Conservation (phyloP, 2,113 vertebrate species). For the Oreochromis spilurus region DNA sequence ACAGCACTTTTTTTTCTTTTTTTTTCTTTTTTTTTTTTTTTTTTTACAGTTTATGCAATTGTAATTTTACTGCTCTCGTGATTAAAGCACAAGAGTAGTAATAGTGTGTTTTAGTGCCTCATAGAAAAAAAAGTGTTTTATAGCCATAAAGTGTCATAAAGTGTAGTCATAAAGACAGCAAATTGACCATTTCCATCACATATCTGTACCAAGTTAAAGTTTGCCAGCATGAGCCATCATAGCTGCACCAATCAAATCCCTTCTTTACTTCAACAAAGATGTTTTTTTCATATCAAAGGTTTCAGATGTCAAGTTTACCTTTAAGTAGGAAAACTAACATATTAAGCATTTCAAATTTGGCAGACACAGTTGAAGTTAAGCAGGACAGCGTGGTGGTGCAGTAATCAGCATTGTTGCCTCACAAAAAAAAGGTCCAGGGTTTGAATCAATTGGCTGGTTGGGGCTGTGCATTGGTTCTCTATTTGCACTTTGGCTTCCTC, state of each 20-base stretch:
- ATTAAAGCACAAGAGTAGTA: not conserved
- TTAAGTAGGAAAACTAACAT: not conserved
- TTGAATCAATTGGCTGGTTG: not conserved
- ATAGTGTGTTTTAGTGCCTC: not conserved
- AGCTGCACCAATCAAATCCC: not conserved
- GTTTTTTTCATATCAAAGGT: not conserved
- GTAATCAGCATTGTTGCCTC: not conserved
- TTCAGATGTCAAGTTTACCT: not conserved
- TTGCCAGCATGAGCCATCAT: not conserved
- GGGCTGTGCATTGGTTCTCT: not conserved
- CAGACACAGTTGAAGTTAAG: not conserved
- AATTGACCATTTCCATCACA: not conserved
- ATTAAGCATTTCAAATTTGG: not conserved
- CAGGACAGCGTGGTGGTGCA: not conserved
- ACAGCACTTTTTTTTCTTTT: not conserved
- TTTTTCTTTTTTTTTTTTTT: accelerated
- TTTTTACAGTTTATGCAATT: not conserved
- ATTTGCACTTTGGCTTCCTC: not conserved
- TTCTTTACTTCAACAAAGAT: not conserved
- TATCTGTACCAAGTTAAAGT: not conserved
- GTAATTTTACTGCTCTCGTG: not conserved
- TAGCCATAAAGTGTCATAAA: not conserved
- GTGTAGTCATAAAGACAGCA: not conserved
- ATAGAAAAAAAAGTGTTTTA: not conserved
- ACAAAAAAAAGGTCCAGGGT: not conserved